Evolutionary conservation across 1,140 invertebrate genomes (phyloP).

Genomic region (Drosophila tsacasi): DNA sequence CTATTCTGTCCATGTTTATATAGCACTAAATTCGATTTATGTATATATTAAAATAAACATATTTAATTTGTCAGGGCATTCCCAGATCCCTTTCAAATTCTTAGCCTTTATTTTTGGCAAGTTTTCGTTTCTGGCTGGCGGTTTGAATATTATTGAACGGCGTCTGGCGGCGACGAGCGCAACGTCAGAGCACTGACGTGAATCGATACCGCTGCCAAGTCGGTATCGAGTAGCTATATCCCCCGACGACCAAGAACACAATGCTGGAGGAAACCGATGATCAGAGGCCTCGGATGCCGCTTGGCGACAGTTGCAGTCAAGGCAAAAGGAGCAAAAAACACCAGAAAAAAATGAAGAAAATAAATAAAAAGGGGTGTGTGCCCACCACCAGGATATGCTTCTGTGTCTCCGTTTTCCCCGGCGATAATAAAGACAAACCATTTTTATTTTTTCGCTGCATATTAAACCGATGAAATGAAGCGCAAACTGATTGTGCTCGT

Average conservation of each 20-base stretch:
- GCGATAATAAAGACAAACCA: slow-evolving; percentile 75
- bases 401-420: slow-evolving; percentile 15
- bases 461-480: slow-evolving; percentile 75
- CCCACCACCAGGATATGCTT: slow-evolving; percentile 27
- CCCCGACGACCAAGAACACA: slow-evolving; percentile 12
- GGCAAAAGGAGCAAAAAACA: not conserved
- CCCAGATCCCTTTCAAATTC: not conserved
- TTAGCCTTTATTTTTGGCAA: slow-evolving; percentile 17
- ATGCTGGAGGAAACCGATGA: slow-evolving; percentile 37
- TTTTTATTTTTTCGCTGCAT: slow-evolving; percentile 39
- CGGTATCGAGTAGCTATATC: not conserved
- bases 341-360: not conserved
- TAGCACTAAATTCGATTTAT: not conserved
- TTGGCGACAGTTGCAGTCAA: slow-evolving; percentile 44
- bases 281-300: slow-evolving; percentile 42
- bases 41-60: not conserved
- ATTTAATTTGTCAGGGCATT: not conserved
- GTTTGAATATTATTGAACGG: slow-evolving; percentile 49
- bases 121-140: slow-evolving; percentile 26
- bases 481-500: slow-evolving; percentile 68
- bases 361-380: slow-evolving; percentile 30
- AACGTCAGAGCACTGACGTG: slow-evolving; percentile 39
- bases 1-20: too few relatives aligned
- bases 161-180: slow-evolving; percentile 40
- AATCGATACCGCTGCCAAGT: slow-evolving; percentile 28